Evolutionary conservation across 1,140 invertebrate genomes (phyloP).

Genomic region (Drosophila ercepeae): DNA sequence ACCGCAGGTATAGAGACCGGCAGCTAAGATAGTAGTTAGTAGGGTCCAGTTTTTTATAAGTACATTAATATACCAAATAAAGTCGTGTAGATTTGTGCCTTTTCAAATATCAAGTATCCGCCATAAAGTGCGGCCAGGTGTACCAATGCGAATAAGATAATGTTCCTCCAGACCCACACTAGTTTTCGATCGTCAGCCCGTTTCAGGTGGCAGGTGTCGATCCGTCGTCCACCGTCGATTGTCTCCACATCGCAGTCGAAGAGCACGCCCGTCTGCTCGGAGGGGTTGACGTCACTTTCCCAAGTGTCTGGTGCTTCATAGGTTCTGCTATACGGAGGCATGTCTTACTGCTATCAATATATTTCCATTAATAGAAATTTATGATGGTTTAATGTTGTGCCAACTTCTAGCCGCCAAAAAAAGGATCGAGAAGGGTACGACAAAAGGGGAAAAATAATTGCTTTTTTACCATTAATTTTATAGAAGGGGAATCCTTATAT

Average conservation of each 20-base stretch:
- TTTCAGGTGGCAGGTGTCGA: constrained; percentile 74
- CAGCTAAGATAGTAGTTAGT: constrained; percentile 4
- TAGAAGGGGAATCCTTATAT: not conserved
- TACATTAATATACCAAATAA: constrained; percentile 85
- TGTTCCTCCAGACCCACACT: constrained; percentile 96
- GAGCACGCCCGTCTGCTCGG: constrained; percentile 85
- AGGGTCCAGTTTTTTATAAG: not conserved
- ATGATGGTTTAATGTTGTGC: too few relatives aligned
- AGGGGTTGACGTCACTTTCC: not conserved
- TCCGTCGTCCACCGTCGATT: constrained; percentile 84
- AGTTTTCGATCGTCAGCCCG: constrained; percentile 81
- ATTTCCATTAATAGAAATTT: too few relatives aligned
- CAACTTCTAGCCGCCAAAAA: too few relatives aligned
- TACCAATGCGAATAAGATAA: constrained; percentile 92
- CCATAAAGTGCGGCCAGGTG: constrained; percentile 95
- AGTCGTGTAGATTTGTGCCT: constrained; percentile 90
- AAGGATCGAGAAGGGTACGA: too few relatives aligned
- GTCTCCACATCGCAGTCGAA: constrained; percentile 87
- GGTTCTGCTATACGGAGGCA: not conserved
- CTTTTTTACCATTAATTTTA: not conserved
- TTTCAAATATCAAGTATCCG: constrained; percentile 90
- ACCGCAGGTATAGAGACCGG: constrained; percentile 6
- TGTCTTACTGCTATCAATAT: not conserved
- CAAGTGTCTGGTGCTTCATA: not conserved
- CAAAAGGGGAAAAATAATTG: too few relatives aligned